Base-by-base conservation (phyloP, 2,113 vertebrate species). In the Tetrao urogallus region DNA sequence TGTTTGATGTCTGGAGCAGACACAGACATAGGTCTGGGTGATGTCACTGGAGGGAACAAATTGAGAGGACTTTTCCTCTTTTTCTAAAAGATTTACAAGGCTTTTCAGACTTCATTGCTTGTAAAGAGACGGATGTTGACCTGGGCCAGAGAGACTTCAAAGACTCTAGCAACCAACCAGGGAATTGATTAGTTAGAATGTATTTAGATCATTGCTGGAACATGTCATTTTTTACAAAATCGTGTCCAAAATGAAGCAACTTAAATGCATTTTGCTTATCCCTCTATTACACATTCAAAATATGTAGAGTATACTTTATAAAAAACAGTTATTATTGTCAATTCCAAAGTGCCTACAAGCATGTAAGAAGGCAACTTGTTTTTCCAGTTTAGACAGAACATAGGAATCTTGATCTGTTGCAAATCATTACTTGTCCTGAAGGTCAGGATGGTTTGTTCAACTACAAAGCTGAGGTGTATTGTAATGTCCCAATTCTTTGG, bases 371-470 rank as follows among this genome's bases (percentile, higher is more conserved):
- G 47, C 52, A 52, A 66, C 42, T 60, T 86, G 22, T 8, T 54
- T 89, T 88, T 63, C 67, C 27, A 45, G 8, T 13, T 77, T n/a
- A 74, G 24, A 42, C 13, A 79, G 58, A 85, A 76, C 54, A 82
- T 70, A 88, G 40, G 45, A 90, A 66, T 63, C 56, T 89, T 30
- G 15, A 69, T 75, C 80, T 91, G 38, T 57, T 72, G 57, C 25
- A 86, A 90, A 75, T 22, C 52, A 52, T 52, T 47, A 52, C 43
- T 85, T 82, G 69, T 80, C n/a, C 57, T 82, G 78, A 80, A 91
- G 78, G 48, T 82, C 82, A 90, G 42, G 16, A 17, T 47, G 52
- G 28, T 36, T 86, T 92, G 45, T 50, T 91, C 67, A 78, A 6
- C 27, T 24, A 6, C 61, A 69, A 56, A 75, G 52, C 40, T 84